phyloP scores from a whole-genome alignment of 1,140 invertebrate genomes.

The Pogonomyrmex californicus region DNA sequence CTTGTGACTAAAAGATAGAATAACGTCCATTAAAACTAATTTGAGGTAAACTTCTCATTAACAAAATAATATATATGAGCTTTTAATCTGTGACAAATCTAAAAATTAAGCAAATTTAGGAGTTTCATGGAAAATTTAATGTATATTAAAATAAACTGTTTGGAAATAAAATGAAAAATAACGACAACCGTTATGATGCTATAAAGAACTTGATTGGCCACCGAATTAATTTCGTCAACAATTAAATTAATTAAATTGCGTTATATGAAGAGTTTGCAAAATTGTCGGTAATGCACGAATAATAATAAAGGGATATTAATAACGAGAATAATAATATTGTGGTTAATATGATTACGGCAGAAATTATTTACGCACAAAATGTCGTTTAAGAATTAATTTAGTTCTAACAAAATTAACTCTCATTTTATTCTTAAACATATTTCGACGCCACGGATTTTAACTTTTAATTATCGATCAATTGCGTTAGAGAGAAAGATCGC shows the following conservation, averaged over 20 bases:
- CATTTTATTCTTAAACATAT: slow-evolving; percentile 19
- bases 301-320: slow-evolving; percentile 48
- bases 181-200: neutral
- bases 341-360: slow-evolving; percentile 46
- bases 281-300: slow-evolving; percentile 25
- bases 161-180: neutral
- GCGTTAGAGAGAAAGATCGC: slow-evolving; percentile 31
- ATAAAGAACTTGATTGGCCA: slow-evolving; percentile 6
- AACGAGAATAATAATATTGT: slow-evolving; percentile 19
- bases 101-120: neutral
- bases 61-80: neutral
- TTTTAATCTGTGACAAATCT: neutral
- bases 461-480: slow-evolving; percentile 55
- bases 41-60: slow-evolving; percentile 10
- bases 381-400: slow-evolving; percentile 34
- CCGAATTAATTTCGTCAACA: slow-evolving; percentile 49
- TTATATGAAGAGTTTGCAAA: slow-evolving; percentile 23
- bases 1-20: slow-evolving; percentile 5
- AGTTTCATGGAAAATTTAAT: neutral
- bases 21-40: neutral
- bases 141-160: neutral
- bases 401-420: slow-evolving; percentile 1
- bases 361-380: slow-evolving; percentile 13
- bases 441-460: neutral
- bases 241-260: slow-evolving; percentile 46